Evolutionary conservation across 1,140 invertebrate genomes (phyloP), one percentile per base, ranked within the genome.

Genomic region (Calliopsis andreniformis): DNA sequence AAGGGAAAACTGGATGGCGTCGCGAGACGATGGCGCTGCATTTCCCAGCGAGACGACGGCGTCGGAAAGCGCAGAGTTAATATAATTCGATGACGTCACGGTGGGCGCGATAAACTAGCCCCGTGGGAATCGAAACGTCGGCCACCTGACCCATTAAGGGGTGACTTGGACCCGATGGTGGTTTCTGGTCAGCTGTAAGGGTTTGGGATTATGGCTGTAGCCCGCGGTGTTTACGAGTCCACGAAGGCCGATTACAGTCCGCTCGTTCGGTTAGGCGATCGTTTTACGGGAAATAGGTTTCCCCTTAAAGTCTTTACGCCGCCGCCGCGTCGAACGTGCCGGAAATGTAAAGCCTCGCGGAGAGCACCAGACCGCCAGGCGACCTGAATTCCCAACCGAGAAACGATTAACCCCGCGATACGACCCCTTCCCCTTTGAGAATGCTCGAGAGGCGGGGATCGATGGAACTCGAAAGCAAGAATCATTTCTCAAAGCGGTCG

Each of bases 161-260:
- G 64, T 56, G 59, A 42, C 63, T 68, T 66, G 66, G 30, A 75
- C 51, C 49, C 68, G 62, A 73, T 72, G 42, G 53, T 82, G 76
- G 71, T 83, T 87, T 78, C 81, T 80, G 84, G 86, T 86, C 86
- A 87, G 82, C 75, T 77, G 76, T 80, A 82, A 80, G 84, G 77
- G 78, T 77, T 86, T 69, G 79, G n/a, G 72, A 86, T 88, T 87
- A 86, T 79, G 68, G 87, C 81, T 82, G 80, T 79, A 82, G 73
- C 68, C 78, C 58, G 63, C 68, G 78, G 80, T 85, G 80, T 89
- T 89, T 89, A 89, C 82, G 87, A 88, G 85, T 84, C 87, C 79
- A 77, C 83, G 68, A 87, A 87, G 87, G 79, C 87, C 87, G 87
- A 86, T 89, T 89, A 89, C 83, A 70, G 78, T 78, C 79, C 75